Base-by-base conservation (phyloP, 2,797 vertebrate genomes). In the Esox masquinongy region DNA sequence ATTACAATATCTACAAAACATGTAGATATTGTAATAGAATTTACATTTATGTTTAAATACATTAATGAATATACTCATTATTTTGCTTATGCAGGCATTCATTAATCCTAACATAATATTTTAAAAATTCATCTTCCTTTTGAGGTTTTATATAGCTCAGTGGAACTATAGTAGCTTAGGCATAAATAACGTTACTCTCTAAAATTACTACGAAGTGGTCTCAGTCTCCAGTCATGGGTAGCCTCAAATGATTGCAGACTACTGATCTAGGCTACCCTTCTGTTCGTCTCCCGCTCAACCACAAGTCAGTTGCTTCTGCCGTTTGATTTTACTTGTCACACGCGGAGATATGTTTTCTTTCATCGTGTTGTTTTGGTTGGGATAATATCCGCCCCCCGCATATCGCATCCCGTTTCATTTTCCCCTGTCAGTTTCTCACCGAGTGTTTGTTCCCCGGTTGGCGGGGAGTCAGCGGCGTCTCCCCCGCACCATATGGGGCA, bases 401-500 rank as follows among this genome's bases (percentile, higher is more conserved):
- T 75, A 83, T 73, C 73, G 84, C 70, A 70, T 31, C 79, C 79
- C 72, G 50, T 73, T 69, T 76, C 73, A 82, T 87, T 84, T 80
- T 76, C 79, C 79, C 77, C 80, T 70, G 81, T 86, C 88, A 88
- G 85, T 78, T 77, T 76, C 85, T 70, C 81, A 36, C 71, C 16
- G 9, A 86, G 81, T 88, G 89, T 90, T 91, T 91, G 87, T 85
- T 90, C 85, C 83, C 79, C 72, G 36, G 79, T 88, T 90, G 91
- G 90, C 87, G 89, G 85, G 83, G 81, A 87, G 86, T 87, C 83
- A 24, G 88, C 89, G 83, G 80, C 77, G 74, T 76, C 80, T 81
- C 78, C 79, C 77, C 70, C 14, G 47, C 86, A 85, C 88, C 93
- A 93, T 91, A 92, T 92, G 92, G 90, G 85, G 77, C 79, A 88